Percentiles rank a stretch among this genome's conserved stretches.
phyloP scores from a whole-genome alignment of 2,888 invertebrate species.

The Cremastobaeus sp. region DNA sequence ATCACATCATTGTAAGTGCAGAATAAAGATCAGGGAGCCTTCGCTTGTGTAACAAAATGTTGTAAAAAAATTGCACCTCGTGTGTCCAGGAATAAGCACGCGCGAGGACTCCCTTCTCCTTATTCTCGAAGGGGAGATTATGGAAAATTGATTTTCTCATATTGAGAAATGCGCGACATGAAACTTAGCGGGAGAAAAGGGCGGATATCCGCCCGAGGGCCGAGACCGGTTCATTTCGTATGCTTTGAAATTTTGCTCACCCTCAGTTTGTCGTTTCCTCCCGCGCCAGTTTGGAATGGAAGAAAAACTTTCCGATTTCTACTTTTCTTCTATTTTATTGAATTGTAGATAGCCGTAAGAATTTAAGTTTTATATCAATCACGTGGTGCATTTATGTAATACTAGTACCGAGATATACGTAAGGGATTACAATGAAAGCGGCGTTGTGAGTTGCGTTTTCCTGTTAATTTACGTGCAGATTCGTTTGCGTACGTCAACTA shows the following conservation, averaged over 20 bases:
- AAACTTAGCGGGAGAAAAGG: constrained; percentile 22
- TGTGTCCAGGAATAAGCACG: background rate
- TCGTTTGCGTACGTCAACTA: no score
- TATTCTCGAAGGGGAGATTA: constrained; percentile 6
- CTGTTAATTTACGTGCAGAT: no score
- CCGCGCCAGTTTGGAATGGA: background rate
- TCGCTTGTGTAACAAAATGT: no score
- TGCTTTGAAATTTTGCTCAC: no score
- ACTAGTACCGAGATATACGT: background rate
- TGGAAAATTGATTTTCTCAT: constrained; percentile 69
- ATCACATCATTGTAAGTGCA: background rate
- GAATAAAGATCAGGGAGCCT: no score
- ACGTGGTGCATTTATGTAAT: constrained; percentile 38
- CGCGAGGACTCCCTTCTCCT: background rate
- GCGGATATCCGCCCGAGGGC: no score
- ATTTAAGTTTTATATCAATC: constrained; percentile 28
- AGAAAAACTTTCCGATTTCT: constrained; percentile 1
- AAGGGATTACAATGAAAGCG: no score
- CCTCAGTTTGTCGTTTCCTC: no score
- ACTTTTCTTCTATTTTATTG: background rate
- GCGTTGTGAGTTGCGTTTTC: no score
- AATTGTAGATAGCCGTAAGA: constrained; percentile 24
- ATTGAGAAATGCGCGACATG: constrained; percentile 75
- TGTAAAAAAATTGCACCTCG: background rate
- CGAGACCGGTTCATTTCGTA: no score